Percentiles rank a stretch among this genome's conserved stretches.
Conservation (phyloP, 2,888 invertebrate species). For the Drosophila anomelani region DNA sequence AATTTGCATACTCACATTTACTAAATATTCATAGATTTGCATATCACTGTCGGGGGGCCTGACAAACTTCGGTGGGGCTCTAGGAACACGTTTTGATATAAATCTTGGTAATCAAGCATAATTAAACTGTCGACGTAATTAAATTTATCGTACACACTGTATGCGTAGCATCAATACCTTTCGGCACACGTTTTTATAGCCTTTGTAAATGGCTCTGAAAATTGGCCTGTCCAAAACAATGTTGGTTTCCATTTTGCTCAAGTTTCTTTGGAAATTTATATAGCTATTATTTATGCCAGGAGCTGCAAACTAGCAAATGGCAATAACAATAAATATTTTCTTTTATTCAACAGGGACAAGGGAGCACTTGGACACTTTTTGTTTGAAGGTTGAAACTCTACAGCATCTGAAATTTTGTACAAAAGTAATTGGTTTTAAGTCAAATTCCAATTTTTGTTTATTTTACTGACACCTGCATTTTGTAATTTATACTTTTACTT, state of each 20-base stretch:
- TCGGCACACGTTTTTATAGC: conserved; percentile 29
- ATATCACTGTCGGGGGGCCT: conserved; percentile 61
- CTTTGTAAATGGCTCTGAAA: conserved; percentile 27
- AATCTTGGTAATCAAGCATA: conserved; percentile 59
- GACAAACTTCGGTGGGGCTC: conserved; percentile 9
- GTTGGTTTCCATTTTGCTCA: conserved; percentile 7
- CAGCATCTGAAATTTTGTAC: not conserved
- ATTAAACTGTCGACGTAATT: conserved; percentile 78
- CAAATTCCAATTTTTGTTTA: not conserved
- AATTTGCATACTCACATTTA: conserved; percentile 59
- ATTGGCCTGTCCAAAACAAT: conserved; percentile 11
- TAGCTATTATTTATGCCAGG: conserved; percentile 28
- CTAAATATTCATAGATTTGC: conserved; percentile 69
- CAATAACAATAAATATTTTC: conserved; percentile 43
- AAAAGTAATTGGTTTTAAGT: conserved; percentile 9
- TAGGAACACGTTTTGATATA: conserved; percentile 32
- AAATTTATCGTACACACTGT: conserved; percentile 59
- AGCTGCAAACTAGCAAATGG: conserved; percentile 9
- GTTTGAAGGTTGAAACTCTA: not conserved
- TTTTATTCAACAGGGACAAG: conserved; percentile 1
- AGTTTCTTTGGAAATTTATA: conserved; percentile 29
- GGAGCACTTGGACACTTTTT: not conserved
- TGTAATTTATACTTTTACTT: not conserved
- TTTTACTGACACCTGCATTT: not conserved
- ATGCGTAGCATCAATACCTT: conserved; percentile 10